Base-by-base conservation (phyloP, 2,888 invertebrate species). In the Cosmopolites sordidus region DNA sequence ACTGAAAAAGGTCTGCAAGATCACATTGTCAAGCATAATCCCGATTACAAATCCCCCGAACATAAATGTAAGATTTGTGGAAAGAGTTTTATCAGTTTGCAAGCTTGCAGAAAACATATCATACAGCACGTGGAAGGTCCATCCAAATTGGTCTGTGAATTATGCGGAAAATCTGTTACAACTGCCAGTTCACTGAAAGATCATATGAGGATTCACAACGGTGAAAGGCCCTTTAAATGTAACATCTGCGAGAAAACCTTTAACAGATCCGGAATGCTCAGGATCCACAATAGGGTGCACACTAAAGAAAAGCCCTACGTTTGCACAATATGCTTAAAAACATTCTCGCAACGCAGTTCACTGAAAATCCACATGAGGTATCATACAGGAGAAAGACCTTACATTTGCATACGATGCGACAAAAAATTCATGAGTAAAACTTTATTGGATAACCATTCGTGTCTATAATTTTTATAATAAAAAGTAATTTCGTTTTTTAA, bases 311-410 rank as follows among this genome's bases (percentile, higher is more conserved):
- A 48, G 22, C 67, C 67, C 1, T 64, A 59, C 44, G 54, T 46
- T 16, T 65, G 68, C 44, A 58, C 52, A 5, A 41, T 48, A 6
- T 64, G 82, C 57, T 77, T 77, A 0, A 79, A 78, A 56, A 77
- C 76, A 29, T 77, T 79, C 60, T 74, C 78, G 39, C 76, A 81
- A 56, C 74, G 75, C 54, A 75, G 75, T 54, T 76, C 78, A 0
- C 59, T 80, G 33, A 75, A 76, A 5, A 70, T 76, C 2, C 80
- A 80, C 60, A 71, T 70, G 30, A 65, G 79, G 37, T 76, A 76
- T 54, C 80, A 80, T 51, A 78, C 59, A 1, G 61, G 58, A 4
- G 62, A 62, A 41, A 50, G 56, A 39, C 64, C 62, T 3, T 62
- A 59, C 29, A 48, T 2, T 68, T 74, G 11, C 61, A 70, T 0